Base-by-base conservation (phyloP, 2,888 invertebrate species). In the Eubasilissa splendida region DNA sequence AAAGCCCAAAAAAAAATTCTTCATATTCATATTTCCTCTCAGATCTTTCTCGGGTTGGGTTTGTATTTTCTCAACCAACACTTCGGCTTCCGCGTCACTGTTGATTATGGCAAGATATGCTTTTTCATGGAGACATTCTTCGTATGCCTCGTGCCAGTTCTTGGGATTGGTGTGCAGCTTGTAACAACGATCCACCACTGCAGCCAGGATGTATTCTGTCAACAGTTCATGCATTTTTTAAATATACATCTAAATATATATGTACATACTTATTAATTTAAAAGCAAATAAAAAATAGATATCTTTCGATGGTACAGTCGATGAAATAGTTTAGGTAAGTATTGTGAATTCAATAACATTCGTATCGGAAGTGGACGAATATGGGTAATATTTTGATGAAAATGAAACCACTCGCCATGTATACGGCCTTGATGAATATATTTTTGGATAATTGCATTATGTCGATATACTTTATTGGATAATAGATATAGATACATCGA, bases 141-240 rank as follows among this genome's bases (percentile, higher is more conserved):
- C 70, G 66, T 73, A 81, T 0, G 83, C 83, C 11, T 73, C 56
- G 31, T 65, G 22, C 83, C 83, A 83, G 4, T 11, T 77, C 11
- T 53, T 75, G 11, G 80, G 76, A 1, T 1, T 56, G 5, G 4
- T 63, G 53, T 83, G 83, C 4, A 83, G 22, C 50, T 83, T 83
- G 70, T 80, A 81, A 22, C 83, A 83, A n/a, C 54, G 59, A 31
- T 63, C 60, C 3, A 31, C 12, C 2, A 22, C 60, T 22, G 3
- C 60, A 22, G 22, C 22, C 12, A 11, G 22, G 11, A 63, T 63
- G 3, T 63, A 63, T 31, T 33, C 60, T 63, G 60, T 11, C 22
- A 22, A 63, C 9, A 60, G 33, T 8, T n/a, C 58, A 58, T 56
- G 11, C 11, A 31, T 1, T 9, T 22, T 60, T 10, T 60, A 56